Percentiles rank a stretch among this genome's conserved stretches.
These are phyloP conservation scores for Philhelius pedissequus DNA, from an alignment of 2,888 invertebrate species.

Conservation along the genomic window DNA sequence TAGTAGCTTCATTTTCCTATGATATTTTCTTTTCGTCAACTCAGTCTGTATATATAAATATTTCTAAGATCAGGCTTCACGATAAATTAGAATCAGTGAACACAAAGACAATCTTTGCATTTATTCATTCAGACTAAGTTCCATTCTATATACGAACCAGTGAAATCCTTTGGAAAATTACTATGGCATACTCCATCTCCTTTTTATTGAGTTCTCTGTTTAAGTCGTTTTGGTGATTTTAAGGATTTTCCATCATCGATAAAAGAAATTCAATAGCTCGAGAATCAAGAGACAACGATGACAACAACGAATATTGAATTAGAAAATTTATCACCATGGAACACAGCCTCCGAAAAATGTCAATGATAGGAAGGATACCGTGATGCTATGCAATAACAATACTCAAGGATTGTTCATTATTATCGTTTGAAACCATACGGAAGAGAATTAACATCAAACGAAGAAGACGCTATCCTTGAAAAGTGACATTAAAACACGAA, in stretches of 20 bases:
- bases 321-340: conserved; percentile 58
- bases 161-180: conserved; percentile 43
- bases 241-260: conserved; percentile 64
- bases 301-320: conserved; percentile 57
- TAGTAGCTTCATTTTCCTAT: conserved; percentile 36
- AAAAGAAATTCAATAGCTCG: conserved; percentile 52
- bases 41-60: background rate
- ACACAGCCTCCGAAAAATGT: conserved; percentile 5
- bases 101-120: conserved; percentile 50
- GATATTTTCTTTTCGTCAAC: background rate
- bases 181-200: conserved; percentile 44
- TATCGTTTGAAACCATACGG: conserved; percentile 50
- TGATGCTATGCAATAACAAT: background rate
- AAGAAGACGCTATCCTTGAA: background rate
- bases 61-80: conserved; percentile 30
- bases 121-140: conserved; percentile 5
- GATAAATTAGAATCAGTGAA: conserved; percentile 56
- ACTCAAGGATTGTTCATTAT: conserved; percentile 48
- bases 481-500: conserved; percentile 26
- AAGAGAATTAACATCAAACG: conserved; percentile 15
- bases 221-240: conserved; percentile 65
- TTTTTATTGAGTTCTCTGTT: conserved; percentile 26
- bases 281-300: conserved; percentile 26
- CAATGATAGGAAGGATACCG: background rate
- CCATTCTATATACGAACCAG: background rate